phyloP scores from a whole-genome alignment of 2,888 invertebrate genomes.

The Tipula vernalis region DNA sequence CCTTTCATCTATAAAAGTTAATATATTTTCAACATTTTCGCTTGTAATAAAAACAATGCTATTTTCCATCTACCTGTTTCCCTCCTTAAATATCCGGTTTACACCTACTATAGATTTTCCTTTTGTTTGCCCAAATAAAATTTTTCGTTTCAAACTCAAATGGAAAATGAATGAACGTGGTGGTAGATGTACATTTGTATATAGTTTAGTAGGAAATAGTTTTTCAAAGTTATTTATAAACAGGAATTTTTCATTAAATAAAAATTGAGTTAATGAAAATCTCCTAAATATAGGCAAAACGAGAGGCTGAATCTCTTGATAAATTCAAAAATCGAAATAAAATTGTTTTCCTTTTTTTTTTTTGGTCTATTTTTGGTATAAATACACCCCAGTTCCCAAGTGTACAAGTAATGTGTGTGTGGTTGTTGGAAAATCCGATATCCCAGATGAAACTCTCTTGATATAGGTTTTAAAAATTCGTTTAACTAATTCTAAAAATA shows the following conservation, averaged over 20 bases:
- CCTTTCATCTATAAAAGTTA: background rate
- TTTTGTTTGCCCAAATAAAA: too few relatives aligned
- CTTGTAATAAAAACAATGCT: background rate
- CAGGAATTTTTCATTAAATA: background rate
- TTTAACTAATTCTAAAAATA: background rate
- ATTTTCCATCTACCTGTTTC: background rate
- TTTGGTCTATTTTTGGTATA: background rate
- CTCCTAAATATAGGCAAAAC: background rate
- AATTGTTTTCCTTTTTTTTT: background rate
- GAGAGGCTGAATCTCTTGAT: background rate
- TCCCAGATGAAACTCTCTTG: background rate
- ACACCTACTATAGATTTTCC: too few relatives aligned
- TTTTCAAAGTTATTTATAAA: background rate
- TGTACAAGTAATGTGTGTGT: background rate
- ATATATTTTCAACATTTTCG: background rate
- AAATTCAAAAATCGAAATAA: background rate
- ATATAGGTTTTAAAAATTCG: background rate
- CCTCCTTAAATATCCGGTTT: background rate
- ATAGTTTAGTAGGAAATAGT: background rate
- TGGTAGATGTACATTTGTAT: background rate
- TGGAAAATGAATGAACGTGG: background rate
- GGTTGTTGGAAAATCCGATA: background rate
- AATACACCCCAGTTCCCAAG: background rate
- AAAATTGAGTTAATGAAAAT: background rate
- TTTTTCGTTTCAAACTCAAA: background rate